Conservation (phyloP, 2,888 invertebrate genomes). For the Drosophila mercatorum region DNA sequence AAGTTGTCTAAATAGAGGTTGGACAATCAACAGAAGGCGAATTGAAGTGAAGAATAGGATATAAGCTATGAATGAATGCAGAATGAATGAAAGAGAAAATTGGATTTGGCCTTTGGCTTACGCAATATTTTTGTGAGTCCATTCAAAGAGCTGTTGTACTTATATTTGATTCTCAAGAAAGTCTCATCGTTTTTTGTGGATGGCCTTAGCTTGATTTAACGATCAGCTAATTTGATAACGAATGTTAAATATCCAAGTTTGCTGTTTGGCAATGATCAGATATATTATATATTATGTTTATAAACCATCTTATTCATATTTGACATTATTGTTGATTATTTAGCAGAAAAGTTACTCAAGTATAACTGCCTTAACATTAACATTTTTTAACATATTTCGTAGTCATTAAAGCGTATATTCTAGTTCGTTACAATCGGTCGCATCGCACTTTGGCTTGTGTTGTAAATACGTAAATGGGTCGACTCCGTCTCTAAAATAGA, state of each 20-base stretch:
- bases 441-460: slow-evolving; percentile 8
- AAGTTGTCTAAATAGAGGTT: too few species aligned
- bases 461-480: slow-evolving; percentile 56
- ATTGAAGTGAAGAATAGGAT: background rate
- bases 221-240: background rate
- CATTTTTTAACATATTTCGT: too few species aligned
- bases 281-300: background rate
- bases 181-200: background rate
- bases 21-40: background rate
- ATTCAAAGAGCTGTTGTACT: background rate
- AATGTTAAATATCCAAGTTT: background rate
- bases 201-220: background rate
- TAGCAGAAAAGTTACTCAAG: too few species aligned
- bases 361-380: background rate
- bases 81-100: background rate
- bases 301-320: background rate
- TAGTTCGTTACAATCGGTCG: background rate
- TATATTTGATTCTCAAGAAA: background rate
- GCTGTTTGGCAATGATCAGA: background rate
- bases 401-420: background rate
- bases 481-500: slow-evolving; percentile 57
- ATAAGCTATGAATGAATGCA: background rate
- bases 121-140: background rate
- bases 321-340: too few species aligned
- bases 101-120: background rate